Conservation (phyloP, 2,797 vertebrate species). For the Cirrhinus molitorella region DNA sequence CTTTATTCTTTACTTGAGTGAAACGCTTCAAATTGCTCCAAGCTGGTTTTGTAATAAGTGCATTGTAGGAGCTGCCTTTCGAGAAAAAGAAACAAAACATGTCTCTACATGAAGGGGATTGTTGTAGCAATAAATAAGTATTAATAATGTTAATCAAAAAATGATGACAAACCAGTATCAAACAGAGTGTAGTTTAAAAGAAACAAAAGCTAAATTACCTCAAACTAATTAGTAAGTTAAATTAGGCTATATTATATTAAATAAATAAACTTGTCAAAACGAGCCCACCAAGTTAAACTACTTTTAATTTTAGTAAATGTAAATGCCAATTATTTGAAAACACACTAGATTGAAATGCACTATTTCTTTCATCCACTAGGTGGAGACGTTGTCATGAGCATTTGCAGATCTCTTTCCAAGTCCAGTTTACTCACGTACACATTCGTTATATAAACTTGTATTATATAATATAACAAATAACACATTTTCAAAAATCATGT, state of each 20-base stretch:
- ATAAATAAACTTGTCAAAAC: background rate
- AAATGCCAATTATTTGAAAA: background rate
- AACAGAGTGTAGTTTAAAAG: background rate
- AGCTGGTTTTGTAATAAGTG: background rate
- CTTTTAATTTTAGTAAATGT: background rate
- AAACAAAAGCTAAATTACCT: background rate
- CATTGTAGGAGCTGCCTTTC: background rate
- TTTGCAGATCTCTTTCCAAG: background rate
- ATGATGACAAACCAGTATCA: background rate
- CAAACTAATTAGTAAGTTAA: background rate
- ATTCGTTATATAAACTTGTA: background rate
- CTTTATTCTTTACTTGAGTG: no score
- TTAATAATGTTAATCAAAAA: background rate
- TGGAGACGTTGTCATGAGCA: conserved; percentile 7
- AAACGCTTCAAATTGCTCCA: background rate
- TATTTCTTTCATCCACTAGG: conserved; percentile 12
- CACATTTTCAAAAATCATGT: no score
- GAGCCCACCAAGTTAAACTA: background rate
- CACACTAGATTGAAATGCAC: background rate
- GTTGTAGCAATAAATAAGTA: background rate
- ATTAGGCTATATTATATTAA: background rate
- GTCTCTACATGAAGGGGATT: background rate
- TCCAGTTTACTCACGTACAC: background rate
- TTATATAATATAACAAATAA: no score
- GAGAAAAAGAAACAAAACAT: background rate